A percentile compares a stretch with the other conserved stretches of the same genome.
phyloP scores from a whole-genome alignment of 2,113 vertebrate species.

The Eurypyga helias region DNA sequence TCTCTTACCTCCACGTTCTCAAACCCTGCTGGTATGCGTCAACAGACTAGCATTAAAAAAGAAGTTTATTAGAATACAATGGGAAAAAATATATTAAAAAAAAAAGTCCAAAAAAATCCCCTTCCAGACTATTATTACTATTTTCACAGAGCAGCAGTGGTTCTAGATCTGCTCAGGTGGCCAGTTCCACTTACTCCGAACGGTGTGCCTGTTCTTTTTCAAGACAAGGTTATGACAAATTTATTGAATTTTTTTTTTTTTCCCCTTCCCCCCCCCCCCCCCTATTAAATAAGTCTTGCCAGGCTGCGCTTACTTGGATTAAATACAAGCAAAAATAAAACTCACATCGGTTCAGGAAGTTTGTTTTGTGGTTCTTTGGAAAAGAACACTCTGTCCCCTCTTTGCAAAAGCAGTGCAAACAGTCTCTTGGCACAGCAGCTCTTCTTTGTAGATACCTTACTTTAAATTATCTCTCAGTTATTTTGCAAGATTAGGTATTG shows the following conservation, averaged over 20 bases:
- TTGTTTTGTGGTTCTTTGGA: slow-evolving; percentile 30
- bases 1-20: not conserved
- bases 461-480: slow-evolving; percentile 19
- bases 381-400: slow-evolving; percentile 39
- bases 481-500: not conserved
- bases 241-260: not conserved
- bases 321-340: slow-evolving; percentile 21
- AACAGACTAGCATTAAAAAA: not conserved
- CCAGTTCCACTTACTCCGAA: not conserved
- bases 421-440: not conserved
- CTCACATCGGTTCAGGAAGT: slow-evolving; percentile 42
- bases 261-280: too few species aligned
- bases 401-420: slow-evolving; percentile 29
- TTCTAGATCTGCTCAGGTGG: not conserved
- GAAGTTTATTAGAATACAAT: not conserved
- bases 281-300: not conserved
- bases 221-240: not conserved
- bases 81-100: not conserved
- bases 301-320: not conserved
- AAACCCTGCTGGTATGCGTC: not conserved
- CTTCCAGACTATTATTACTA: not conserved
- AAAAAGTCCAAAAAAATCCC: rapidly evolving
- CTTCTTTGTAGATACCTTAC: slow-evolving; percentile 27
- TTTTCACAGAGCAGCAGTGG: not conserved
- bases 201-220: not conserved